Evolutionary conservation across 2,888 invertebrate genomes (phyloP).

Genomic region (Siphlonurus alternatus): DNA sequence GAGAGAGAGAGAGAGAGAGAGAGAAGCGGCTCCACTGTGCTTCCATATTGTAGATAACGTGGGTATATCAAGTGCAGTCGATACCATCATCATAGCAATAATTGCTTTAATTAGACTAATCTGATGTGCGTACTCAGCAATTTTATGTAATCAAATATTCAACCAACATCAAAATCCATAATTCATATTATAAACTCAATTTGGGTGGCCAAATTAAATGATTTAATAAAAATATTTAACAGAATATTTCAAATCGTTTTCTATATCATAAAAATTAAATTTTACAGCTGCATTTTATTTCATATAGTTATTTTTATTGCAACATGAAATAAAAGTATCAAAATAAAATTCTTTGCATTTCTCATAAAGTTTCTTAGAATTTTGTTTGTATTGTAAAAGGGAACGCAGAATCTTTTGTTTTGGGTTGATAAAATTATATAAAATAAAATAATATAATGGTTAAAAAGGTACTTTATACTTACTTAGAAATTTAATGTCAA

Average conservation of each 20-base stretch:
- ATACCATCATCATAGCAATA: no score
- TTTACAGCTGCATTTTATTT: no score
- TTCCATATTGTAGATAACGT: neutral
- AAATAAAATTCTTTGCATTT: neutral
- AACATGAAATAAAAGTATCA: neutral
- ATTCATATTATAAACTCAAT: neutral
- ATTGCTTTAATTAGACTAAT: neutral
- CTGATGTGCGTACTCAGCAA: neutral
- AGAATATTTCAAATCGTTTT: neutral
- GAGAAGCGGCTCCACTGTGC: neutral
- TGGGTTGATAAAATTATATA: no score
- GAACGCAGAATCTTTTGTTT: no score
- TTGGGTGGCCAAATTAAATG: neutral
- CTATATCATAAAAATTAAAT: no score
- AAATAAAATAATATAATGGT: no score
- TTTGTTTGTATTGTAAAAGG: neutral
- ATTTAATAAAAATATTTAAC: neutral
- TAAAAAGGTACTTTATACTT: no score
- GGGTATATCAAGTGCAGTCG: neutral
- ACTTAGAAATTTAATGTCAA: no score
- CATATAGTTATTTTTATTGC: neutral
- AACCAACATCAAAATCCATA: neutral
- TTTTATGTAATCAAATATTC: neutral
- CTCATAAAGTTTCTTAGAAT: no score
- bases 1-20: no score